Percentiles rank a stretch among this genome's conserved stretches.
Evolutionary conservation across 2,888 invertebrate genomes (phyloP).

Genomic region (Nephrotoma appendiculata): DNA sequence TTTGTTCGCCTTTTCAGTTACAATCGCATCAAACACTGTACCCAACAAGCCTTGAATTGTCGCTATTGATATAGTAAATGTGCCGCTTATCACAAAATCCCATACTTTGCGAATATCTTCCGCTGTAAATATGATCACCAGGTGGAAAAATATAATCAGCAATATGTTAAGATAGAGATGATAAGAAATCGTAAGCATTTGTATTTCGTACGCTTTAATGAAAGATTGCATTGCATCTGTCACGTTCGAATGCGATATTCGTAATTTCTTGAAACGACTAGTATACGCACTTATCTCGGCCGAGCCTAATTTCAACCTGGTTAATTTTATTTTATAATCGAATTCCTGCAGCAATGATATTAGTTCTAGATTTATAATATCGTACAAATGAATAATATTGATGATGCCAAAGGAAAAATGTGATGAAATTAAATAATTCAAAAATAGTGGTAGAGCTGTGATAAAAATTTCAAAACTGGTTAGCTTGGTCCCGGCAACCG

Average conservation of each 20-base stretch:
- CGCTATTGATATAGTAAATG: neutral
- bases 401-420: neutral
- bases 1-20: neutral
- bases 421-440: neutral
- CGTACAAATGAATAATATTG: neutral
- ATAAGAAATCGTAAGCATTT: neutral
- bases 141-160: neutral
- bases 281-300: neutral
- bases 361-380: neutral
- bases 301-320: neutral
- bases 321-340: neutral
- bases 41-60: neutral
- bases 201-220: neutral
- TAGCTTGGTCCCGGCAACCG: neutral
- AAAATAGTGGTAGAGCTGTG: neutral
- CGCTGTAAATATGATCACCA: neutral
- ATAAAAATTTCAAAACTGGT: neutral
- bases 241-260: neutral
- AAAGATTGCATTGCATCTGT: neutral
- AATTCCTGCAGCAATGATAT: neutral
- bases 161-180: neutral
- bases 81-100: neutral
- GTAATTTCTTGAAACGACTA: neutral
- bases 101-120: neutral
- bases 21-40: neutral